A percentile compares a stretch with the other conserved stretches of the same genome.
Evolutionary conservation across 2,113 vertebrate genomes (phyloP).

Genomic region (Polyodon spathula): DNA sequence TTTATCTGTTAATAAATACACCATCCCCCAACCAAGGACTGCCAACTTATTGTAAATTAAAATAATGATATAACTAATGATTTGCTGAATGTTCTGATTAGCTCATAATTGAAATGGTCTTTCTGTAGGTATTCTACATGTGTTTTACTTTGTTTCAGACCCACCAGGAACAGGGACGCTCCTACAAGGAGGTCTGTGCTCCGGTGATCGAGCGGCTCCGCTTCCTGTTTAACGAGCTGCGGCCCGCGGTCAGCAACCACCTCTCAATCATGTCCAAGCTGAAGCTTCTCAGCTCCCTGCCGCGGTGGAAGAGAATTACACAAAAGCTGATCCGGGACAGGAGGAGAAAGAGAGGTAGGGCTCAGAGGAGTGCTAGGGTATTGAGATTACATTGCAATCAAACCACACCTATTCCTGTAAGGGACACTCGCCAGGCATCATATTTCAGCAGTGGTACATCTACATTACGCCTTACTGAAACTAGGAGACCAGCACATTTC

Average conservation of each 20-base stretch:
- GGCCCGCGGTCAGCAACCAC: conserved; percentile 90
- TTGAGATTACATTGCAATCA: no score
- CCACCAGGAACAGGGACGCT: conserved; percentile 95
- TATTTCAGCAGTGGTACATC: no score
- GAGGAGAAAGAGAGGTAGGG: conserved; percentile 80
- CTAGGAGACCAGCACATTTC: no score
- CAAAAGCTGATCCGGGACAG: conserved; percentile 88
- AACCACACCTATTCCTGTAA: no score
- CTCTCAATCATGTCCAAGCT: conserved; percentile 90
- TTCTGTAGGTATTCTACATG: no score
- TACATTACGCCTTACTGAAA: no score
- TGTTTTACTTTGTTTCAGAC: conserved; percentile 56
- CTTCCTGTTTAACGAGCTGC: conserved; percentile 90
- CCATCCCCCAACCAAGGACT: no score
- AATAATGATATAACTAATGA: neutral
- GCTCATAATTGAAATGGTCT: neutral
- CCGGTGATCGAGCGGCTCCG: conserved; percentile 91
- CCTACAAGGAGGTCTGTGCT: conserved; percentile 95
- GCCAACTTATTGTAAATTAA: neutral
- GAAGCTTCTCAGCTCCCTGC: conserved; percentile 85
- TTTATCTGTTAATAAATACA: neutral
- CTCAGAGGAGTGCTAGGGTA: no score
- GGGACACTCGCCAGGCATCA: no score
- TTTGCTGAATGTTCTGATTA: neutral
- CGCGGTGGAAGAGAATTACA: conserved; percentile 83